phyloP scores from a whole-genome alignment of 1,140 invertebrate genomes.

The Leptopilina clavipes region DNA sequence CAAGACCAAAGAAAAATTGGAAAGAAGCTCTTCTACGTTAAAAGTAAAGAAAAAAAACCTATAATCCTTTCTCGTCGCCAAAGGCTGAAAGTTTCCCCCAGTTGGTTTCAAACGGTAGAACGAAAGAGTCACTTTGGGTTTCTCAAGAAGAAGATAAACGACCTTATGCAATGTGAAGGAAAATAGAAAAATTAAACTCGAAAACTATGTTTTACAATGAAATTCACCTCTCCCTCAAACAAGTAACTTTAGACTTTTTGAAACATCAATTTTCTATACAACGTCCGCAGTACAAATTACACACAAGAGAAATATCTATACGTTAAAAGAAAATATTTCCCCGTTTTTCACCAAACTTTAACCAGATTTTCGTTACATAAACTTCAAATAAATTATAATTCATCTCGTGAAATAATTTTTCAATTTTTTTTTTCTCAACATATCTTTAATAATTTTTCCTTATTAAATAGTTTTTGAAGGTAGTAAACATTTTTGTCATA shows the following conservation, averaged over 20 bases:
- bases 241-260: not conserved
- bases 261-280: not conserved
- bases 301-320: too few species aligned
- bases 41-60: not conserved
- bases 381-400: too few species aligned
- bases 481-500: not conserved
- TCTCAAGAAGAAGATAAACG: constrained; percentile 20
- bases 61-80: constrained; percentile 13
- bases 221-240: not conserved
- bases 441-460: too few species aligned
- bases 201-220: not conserved
- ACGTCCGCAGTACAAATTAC: not conserved
- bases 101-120: not conserved
- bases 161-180: constrained; percentile 13
- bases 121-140: constrained; percentile 3
- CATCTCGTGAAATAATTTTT: too few species aligned
- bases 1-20: constrained; percentile 7
- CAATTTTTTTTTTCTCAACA: too few species aligned
- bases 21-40: constrained; percentile 3
- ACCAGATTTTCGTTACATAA: too few species aligned
- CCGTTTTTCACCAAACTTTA: too few species aligned
- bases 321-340: too few species aligned
- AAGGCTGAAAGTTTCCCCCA: not conserved
- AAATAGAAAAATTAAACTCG: constrained; percentile 3
- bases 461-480: too few species aligned